Evolutionary conservation across 2,797 vertebrate species (phyloP).

Genomic region (Gallirallus australis): DNA sequence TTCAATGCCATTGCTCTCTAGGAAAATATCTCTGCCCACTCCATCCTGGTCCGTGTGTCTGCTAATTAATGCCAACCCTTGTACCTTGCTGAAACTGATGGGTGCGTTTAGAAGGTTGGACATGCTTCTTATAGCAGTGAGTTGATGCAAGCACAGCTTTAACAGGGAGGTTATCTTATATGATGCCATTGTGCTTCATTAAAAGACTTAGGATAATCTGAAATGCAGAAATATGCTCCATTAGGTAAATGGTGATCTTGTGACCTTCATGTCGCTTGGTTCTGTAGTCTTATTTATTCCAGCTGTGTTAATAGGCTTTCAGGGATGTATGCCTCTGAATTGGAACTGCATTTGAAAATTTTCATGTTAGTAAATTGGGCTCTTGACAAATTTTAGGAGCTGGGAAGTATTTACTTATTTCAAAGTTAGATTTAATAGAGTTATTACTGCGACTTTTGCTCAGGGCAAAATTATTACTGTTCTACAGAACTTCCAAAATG

Average conservation of each 20-base stretch:
- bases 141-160: background rate
- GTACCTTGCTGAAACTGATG: accelerated
- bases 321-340: background rate
- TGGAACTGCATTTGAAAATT: background rate
- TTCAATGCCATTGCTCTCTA: background rate
- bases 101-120: background rate
- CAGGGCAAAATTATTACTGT: background rate
- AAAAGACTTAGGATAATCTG: background rate
- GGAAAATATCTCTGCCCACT: background rate
- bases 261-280: background rate
- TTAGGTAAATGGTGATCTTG: background rate
- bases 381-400: background rate
- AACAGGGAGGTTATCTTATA: background rate
- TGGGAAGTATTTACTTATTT: background rate
- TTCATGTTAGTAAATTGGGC: background rate
- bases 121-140: background rate
- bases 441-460: background rate
- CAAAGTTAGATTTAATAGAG: background rate
- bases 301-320: background rate
- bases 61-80: background rate
- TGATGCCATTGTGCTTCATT: background rate
- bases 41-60: accelerated
- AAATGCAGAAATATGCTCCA: background rate
- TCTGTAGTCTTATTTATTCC: background rate
- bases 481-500: background rate